These are phyloP conservation scores for Phenacoccus solenopsis DNA, from an alignment of 1,140 invertebrate species.

Conservation along the genomic window DNA sequence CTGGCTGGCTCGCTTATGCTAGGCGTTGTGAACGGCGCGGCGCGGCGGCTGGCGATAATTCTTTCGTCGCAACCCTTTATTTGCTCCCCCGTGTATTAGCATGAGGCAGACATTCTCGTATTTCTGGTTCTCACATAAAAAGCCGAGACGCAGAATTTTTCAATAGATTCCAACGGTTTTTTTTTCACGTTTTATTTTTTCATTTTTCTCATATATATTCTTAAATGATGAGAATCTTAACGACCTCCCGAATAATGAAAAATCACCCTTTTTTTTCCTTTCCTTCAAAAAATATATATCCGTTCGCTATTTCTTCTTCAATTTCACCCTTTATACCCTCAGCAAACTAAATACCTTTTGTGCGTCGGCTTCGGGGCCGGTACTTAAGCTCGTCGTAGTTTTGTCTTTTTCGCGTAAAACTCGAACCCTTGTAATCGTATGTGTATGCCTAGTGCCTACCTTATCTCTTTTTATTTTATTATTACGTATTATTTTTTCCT, in stretches of 20 bases:
- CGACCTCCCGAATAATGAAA: slow-evolving; percentile 12
- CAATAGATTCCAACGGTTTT: slow-evolving; percentile 17
- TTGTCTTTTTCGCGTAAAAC: not conserved
- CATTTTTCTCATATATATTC: slow-evolving; percentile 16
- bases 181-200: not conserved
- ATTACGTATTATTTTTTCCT: too few species aligned
- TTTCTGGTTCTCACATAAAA: slow-evolving; percentile 12
- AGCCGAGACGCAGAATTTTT: slow-evolving; percentile 1
- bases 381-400: not conserved
- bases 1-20: too few species aligned
- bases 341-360: slow-evolving; percentile 13
- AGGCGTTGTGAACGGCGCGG: too few species aligned
- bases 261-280: slow-evolving; percentile 5
- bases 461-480: not conserved
- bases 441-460: too few species aligned
- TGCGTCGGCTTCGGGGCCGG: not conserved
- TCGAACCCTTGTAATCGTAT: not conserved
- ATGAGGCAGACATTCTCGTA: slow-evolving; percentile 13
- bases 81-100: slow-evolving; percentile 1
- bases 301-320: slow-evolving; percentile 5
- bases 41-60: not conserved
- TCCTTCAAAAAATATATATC: not conserved
- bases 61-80: slow-evolving; percentile 7
- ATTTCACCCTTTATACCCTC: slow-evolving; percentile 11
- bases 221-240: slow-evolving; percentile 17